Conservation (phyloP, 2,113 vertebrate species). For the Alexandromys fortis region DNA sequence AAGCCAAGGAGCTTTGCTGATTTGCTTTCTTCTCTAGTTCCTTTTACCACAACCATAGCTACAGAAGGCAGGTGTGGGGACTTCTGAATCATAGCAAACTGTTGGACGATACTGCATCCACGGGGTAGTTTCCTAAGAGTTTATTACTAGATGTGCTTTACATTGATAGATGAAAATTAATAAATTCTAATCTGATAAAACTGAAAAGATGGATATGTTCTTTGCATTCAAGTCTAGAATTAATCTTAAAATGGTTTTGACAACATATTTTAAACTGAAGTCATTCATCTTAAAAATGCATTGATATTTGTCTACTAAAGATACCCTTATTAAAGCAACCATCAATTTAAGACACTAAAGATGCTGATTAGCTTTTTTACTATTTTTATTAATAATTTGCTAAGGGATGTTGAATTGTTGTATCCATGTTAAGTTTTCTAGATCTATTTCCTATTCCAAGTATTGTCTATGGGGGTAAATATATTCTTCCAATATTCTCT, state of each 20-base stretch:
- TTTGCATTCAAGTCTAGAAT: conserved; percentile 24
- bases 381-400: conserved; percentile 54
- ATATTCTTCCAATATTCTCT: conserved; percentile 54
- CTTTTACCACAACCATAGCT: neutral
- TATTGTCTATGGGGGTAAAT: neutral
- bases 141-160: conserved; percentile 20
- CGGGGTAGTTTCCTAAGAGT: neutral
- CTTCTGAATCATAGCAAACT: neutral
- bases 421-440: neutral
- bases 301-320: conserved; percentile 2
- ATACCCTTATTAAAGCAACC: conserved; percentile 38
- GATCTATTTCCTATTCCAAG: conserved; percentile 41
- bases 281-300: conserved; percentile 40
- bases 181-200: conserved; percentile 15
- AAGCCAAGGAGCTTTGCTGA: neutral
- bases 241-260: conserved; percentile 45
- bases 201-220: neutral
- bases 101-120: neutral
- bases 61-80: neutral
- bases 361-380: conserved; percentile 42
- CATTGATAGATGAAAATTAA: conserved; percentile 32
- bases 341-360: conserved; percentile 48
- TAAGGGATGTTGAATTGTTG: conserved; percentile 7
- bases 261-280: conserved; percentile 34
- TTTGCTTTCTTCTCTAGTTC: conserved; percentile 45